phyloP scores from a whole-genome alignment of 1,140 invertebrate species.

The Nephotettix cincticeps region DNA sequence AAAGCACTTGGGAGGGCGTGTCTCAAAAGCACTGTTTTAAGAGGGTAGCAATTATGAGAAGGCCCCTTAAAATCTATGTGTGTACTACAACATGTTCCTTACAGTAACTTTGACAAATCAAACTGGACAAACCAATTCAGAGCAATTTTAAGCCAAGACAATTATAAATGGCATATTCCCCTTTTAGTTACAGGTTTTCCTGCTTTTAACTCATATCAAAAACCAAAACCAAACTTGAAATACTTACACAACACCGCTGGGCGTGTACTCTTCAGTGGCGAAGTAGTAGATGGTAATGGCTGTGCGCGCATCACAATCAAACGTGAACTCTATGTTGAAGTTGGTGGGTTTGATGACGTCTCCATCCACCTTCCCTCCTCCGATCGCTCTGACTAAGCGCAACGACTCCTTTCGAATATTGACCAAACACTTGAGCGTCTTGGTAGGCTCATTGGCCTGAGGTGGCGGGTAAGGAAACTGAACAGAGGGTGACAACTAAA shows the following conservation, averaged over 20 bases:
- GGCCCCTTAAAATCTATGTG: too few species aligned
- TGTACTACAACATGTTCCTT: too few species aligned
- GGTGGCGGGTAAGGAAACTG: conserved; percentile 98
- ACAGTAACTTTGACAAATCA: too few species aligned
- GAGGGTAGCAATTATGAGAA: too few species aligned
- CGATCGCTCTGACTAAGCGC: conserved; percentile 68
- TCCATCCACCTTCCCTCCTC: conserved; percentile 48
- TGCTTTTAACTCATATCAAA: too few species aligned
- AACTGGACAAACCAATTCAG: too few species aligned
- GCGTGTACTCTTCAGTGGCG: conserved; percentile 85
- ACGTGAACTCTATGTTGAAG: conserved; percentile 96
- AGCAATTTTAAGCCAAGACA: too few species aligned
- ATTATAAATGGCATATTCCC: too few species aligned
- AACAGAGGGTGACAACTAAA: conserved; percentile 36
- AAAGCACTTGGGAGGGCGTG: too few species aligned
- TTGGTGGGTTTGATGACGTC: conserved; percentile 61
- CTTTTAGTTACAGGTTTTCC: too few species aligned
- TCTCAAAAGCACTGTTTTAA: too few species aligned
- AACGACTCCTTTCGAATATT: conserved; percentile 97
- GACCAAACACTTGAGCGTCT: conserved; percentile 92
- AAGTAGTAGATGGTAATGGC: conserved; percentile 95
- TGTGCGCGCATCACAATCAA: conserved; percentile 93
- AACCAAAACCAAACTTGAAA: background rate
- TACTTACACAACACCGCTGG: conserved; percentile 71
- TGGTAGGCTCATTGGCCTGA: conserved; percentile 92